Evolutionary conservation across 2,888 invertebrate genomes (phyloP).

Genomic region (Pachycephus smyrnensis): DNA sequence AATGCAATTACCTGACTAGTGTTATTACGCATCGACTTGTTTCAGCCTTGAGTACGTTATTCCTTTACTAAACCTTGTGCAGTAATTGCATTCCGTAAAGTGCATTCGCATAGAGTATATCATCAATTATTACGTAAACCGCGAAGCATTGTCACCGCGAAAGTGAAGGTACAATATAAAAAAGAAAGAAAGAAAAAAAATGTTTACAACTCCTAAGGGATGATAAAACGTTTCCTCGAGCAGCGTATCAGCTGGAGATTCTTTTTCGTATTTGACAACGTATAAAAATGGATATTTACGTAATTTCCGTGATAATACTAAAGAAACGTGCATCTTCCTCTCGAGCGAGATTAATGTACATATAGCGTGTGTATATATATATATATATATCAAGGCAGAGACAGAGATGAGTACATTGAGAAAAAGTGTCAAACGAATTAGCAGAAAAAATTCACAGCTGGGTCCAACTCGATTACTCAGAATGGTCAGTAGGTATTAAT

Average conservation of each 20-base stretch:
- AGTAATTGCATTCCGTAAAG: background rate
- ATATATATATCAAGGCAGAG: too few species aligned
- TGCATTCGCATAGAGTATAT: background rate
- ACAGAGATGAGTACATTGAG: background rate
- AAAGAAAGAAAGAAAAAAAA: too few species aligned
- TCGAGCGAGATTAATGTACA: too few species aligned
- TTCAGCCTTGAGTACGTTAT: background rate
- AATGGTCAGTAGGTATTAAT: background rate
- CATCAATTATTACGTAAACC: background rate
- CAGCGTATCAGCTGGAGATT: too few species aligned
- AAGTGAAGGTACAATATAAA: too few species aligned
- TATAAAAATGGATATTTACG: too few species aligned
- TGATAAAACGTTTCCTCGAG: too few species aligned
- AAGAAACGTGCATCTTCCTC: too few species aligned
- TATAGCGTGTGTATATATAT: too few species aligned
- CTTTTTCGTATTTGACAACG: too few species aligned
- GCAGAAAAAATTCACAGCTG: background rate
- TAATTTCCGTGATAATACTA: too few species aligned
- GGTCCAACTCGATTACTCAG: background rate
- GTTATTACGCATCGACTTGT: background rate
- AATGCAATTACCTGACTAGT: background rate
- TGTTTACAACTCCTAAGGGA: too few species aligned
- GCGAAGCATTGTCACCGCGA: background rate
- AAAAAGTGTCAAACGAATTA: background rate
- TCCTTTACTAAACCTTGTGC: background rate